Percentiles rank a stretch among this genome's conserved stretches.
These are phyloP conservation scores for Lampris megalopsis DNA, from an alignment of 2,113 vertebrate species.

Conservation along the genomic window DNA sequence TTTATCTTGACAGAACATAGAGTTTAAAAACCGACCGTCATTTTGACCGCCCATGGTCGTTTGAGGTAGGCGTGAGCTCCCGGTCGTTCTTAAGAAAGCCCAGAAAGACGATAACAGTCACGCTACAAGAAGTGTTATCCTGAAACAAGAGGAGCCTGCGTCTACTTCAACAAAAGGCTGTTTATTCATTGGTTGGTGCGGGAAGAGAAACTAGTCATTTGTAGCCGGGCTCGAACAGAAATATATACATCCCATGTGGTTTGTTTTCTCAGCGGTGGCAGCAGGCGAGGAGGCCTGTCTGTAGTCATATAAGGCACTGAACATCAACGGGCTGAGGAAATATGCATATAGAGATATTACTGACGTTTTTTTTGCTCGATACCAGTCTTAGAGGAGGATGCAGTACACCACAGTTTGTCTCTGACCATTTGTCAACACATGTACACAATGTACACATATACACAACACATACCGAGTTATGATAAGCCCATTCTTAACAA, in stretches of 20 bases:
- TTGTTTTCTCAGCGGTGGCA: neutral
- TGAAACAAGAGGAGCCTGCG: conserved; percentile 68
- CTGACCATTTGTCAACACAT: conserved; percentile 17
- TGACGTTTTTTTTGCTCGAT: conserved; percentile 25
- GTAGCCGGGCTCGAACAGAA: conserved; percentile 48
- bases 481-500: conserved; percentile 42
- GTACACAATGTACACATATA: neutral
- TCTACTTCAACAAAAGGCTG: conserved; percentile 53
- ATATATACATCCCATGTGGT: conserved; percentile 57
- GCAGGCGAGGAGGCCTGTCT: conserved; percentile 61
- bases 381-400: neutral
- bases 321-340: conserved; percentile 41
- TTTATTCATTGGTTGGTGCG: conserved; percentile 59
- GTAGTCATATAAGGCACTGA: conserved; percentile 77
- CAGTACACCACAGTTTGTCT: conserved; percentile 18
- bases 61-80: too few relatives aligned
- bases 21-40: too few relatives aligned
- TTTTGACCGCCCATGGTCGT: too few relatives aligned
- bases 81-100: conserved; percentile 5
- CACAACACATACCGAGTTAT: conserved; percentile 5
- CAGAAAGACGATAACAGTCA: conserved; percentile 32
- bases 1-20: too few relatives aligned
- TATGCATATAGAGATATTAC: conserved; percentile 29
- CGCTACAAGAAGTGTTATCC: conserved; percentile 28
- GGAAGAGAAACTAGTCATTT: conserved; percentile 57